A percentile compares a stretch with the other conserved stretches of the same genome.
These are phyloP conservation scores for Sparus aurata DNA, from an alignment of 2,797 vertebrate species.

Conservation along the genomic window DNA sequence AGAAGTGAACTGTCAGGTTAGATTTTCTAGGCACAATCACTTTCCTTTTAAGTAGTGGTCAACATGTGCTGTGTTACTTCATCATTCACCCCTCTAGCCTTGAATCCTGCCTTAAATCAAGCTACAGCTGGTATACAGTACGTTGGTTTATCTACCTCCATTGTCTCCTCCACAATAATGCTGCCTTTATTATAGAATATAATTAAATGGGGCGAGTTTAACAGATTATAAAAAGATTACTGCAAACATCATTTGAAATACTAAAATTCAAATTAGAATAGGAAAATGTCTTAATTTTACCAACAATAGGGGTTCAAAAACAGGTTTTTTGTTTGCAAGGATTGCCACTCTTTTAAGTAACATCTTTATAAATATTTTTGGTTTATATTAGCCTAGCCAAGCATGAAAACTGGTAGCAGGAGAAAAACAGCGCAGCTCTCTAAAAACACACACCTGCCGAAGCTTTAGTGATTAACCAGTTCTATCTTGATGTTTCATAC, in stretches of 20 bases:
- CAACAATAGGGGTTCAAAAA: background rate
- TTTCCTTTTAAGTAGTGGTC: conserved; percentile 32
- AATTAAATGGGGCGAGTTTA: background rate
- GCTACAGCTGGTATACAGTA: background rate
- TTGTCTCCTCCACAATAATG: background rate
- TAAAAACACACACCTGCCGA: background rate
- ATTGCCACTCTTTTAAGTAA: too few species aligned
- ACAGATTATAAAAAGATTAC: background rate
- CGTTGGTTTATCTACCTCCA: background rate
- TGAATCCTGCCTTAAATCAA: conserved; percentile 12
- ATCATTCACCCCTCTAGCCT: background rate
- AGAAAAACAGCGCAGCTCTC: background rate
- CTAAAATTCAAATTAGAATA: background rate
- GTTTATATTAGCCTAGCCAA: too few species aligned
- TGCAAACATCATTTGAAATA: background rate
- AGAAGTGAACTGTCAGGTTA: conserved; percentile 60
- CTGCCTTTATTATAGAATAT: background rate
- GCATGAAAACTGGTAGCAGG: background rate
- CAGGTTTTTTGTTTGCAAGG: background rate
- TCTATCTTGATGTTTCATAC: background rate
- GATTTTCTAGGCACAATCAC: conserved; percentile 33
- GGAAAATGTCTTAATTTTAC: background rate
- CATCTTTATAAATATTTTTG: too few species aligned
- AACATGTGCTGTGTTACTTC: conserved; percentile 18
- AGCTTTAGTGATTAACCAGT: too few species aligned